Evolutionary conservation across 2,797 vertebrate species (phyloP).

Genomic region (Smutsia temminckii): DNA sequence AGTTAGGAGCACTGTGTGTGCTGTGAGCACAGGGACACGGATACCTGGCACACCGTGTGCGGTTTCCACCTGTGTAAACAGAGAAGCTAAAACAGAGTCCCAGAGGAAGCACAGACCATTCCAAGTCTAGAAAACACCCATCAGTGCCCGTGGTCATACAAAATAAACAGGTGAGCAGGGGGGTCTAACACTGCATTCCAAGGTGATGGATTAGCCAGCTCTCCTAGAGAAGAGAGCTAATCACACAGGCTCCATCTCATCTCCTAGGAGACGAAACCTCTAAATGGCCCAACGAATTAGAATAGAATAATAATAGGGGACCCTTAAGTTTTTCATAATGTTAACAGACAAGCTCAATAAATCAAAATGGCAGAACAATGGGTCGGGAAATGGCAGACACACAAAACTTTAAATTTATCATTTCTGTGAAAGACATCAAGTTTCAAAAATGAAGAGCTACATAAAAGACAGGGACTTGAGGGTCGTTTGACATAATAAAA

Average conservation of each 20-base stretch:
- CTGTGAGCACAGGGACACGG: neutral
- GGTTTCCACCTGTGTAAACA: neutral
- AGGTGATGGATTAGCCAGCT: conserved; percentile 49
- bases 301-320: conserved; percentile 68
- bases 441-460: conserved; percentile 30
- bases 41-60: rapidly evolving
- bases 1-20: neutral
- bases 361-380: conserved; percentile 59
- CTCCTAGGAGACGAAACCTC: conserved; percentile 57
- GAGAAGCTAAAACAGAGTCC: neutral
- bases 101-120: neutral
- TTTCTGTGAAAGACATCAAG: neutral
- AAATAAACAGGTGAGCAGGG: neutral
- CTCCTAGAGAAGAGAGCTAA: conserved; percentile 41
- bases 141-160: neutral
- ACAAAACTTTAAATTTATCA: conserved; percentile 25
- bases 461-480: neutral
- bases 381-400: neutral
- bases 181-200: neutral
- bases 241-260: conserved; percentile 31
- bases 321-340: conserved; percentile 63
- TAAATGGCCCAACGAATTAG: conserved; percentile 66
- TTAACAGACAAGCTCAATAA: conserved; percentile 60
- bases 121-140: neutral
- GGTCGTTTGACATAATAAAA: neutral